Conservation (phyloP, 2,888 invertebrate species). For the Morinoia aosen region DNA sequence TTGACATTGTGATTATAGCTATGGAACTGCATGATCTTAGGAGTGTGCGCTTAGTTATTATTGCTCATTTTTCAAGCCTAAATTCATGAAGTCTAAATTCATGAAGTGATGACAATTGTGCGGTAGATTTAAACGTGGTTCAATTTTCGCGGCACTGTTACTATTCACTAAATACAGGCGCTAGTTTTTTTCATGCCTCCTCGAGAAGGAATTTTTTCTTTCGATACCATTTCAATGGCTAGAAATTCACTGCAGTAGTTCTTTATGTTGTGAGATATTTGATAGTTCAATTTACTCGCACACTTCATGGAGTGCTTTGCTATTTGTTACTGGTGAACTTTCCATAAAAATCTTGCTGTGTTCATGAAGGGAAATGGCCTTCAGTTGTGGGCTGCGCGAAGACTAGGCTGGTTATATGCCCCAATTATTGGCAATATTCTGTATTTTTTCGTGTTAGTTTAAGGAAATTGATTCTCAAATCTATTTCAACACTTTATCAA, state of each 20-base stretch:
- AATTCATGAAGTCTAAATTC: not conserved
- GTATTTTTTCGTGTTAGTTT: constrained; percentile 24
- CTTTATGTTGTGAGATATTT: not conserved
- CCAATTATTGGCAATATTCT: constrained; percentile 20
- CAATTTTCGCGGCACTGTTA: not conserved
- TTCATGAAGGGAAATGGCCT: not conserved
- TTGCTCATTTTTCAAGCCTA: not conserved
- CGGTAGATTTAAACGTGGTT: not conserved
- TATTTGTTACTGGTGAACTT: not conserved
- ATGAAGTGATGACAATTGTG: not conserved
- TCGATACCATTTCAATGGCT: not conserved
- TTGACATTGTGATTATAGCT: not conserved
- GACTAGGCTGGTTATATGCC: not conserved
- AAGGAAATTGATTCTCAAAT: constrained; percentile 43
- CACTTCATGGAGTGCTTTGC: not conserved
- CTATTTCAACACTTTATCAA: not conserved
- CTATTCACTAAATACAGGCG: not conserved
- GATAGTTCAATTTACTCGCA: not conserved
- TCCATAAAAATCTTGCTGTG: not conserved
- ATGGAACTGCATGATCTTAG: not conserved
- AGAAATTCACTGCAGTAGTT: not conserved
- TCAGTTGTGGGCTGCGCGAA: not conserved
- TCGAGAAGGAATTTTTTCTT: not conserved
- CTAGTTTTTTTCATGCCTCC: not conserved
- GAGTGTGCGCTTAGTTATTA: not conserved